phyloP scores from a whole-genome alignment of 1,140 invertebrate species.

The Lucilia sericata region DNA sequence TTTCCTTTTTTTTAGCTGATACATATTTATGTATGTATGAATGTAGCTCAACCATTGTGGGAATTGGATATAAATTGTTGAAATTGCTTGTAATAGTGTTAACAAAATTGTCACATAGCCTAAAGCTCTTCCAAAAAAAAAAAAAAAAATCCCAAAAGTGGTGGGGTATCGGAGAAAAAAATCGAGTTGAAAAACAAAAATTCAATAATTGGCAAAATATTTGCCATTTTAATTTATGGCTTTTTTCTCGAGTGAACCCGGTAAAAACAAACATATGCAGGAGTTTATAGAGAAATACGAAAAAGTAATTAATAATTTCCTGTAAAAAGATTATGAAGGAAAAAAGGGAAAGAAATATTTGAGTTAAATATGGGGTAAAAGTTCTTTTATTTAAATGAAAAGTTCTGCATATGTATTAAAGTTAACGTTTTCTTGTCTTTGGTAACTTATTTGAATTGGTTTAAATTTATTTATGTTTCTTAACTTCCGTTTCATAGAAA shows the following conservation, averaged over 20 bases:
- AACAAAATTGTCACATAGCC: constrained; percentile 16
- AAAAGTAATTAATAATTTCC: constrained; percentile 23
- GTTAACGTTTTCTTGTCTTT: background rate
- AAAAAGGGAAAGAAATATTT: background rate
- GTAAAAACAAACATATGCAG: background rate
- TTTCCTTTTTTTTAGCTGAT: background rate
- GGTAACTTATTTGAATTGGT: background rate
- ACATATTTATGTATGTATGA: too few relatives aligned
- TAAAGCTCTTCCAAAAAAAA: background rate
- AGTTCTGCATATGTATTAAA: background rate
- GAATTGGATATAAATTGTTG: constrained; percentile 5
- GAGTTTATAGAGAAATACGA: background rate
- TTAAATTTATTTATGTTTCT: background rate
- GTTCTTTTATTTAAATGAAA: too few relatives aligned
- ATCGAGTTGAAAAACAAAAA: background rate
- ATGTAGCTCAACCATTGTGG: background rate
- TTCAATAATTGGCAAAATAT: constrained; percentile 26
- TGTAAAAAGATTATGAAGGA: background rate
- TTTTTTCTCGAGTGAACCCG: background rate
- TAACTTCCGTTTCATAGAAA: background rate
- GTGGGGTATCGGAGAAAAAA: background rate
- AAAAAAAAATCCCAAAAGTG: background rate
- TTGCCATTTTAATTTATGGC: constrained; percentile 28
- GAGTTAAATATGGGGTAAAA: background rate
- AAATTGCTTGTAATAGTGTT: constrained; percentile 28